These are phyloP conservation scores for Cylloceria caligata DNA, from an alignment of 2,888 invertebrate species.

Conservation along the genomic window DNA sequence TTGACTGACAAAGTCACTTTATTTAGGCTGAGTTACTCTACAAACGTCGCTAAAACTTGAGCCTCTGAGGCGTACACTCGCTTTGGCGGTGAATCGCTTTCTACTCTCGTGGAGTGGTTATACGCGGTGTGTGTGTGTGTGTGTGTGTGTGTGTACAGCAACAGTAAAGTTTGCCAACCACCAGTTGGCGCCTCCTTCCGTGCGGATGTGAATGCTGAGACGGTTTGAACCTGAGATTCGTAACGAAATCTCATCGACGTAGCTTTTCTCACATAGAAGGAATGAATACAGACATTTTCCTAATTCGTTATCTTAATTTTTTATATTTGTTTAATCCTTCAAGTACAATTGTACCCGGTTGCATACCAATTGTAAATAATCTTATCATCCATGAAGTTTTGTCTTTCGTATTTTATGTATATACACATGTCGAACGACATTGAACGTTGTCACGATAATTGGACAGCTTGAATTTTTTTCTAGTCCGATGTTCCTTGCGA, in stretches of 20 bases:
- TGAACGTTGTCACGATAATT: too few relatives aligned
- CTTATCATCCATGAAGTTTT: not conserved
- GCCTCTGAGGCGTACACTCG: slow-evolving; percentile 27
- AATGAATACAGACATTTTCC: not conserved
- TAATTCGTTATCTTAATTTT: not conserved
- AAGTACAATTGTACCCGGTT: not conserved
- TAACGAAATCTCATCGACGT: slow-evolving; percentile 25
- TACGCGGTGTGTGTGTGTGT: too few relatives aligned
- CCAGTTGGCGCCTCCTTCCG: slow-evolving; percentile 54
- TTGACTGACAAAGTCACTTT: slow-evolving; percentile 12
- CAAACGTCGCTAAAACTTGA: slow-evolving; percentile 31
- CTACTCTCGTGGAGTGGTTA: not conserved
- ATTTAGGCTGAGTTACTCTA: slow-evolving; percentile 11
- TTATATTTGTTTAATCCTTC: not conserved
- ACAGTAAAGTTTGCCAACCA: slow-evolving; percentile 48
- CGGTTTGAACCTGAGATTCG: slow-evolving; percentile 17
- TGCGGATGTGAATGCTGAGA: slow-evolving; percentile 9
- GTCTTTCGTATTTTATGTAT: too few relatives aligned
- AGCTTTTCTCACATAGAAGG: not conserved
- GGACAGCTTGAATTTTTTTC: too few relatives aligned
- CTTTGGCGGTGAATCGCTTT: slow-evolving; percentile 25
- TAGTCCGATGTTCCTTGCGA: too few relatives aligned
- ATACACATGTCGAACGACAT: too few relatives aligned
- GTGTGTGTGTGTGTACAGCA: slow-evolving; percentile 7
- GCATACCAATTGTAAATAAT: not conserved